Percentiles rank a stretch among this genome's conserved stretches.
Evolutionary conservation across 2,888 invertebrate species (phyloP).

Genomic region (Leptarthrus brevirostris): DNA sequence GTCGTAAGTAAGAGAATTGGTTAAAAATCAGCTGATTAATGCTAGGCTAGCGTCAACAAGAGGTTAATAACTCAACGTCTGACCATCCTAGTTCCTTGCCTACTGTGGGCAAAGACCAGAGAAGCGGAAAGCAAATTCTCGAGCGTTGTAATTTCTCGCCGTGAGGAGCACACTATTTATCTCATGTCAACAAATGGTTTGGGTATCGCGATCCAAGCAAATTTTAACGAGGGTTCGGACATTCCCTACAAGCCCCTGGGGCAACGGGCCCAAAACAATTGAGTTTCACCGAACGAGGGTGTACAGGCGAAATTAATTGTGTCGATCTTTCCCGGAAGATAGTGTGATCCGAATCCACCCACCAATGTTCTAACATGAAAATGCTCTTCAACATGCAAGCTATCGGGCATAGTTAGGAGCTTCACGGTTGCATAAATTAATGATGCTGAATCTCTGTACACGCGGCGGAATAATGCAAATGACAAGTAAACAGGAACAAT

Average conservation of each 20-base stretch:
- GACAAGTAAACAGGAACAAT: conserved; percentile 3
- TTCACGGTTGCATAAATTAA: conserved; percentile 3
- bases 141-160: background rate
- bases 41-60: background rate
- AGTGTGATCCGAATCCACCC: background rate
- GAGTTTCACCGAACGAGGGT: background rate
- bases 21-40: background rate
- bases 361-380: background rate
- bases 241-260: background rate
- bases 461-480: background rate
- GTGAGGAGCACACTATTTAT: background rate
- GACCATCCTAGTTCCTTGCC: too few relatives aligned
- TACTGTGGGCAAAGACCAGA: too few relatives aligned
- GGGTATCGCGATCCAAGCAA: background rate
- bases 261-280: background rate
- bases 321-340: background rate
- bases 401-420: background rate
- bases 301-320: background rate
- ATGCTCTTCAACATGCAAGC: background rate
- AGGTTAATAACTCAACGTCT: background rate
- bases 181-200: background rate
- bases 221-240: background rate
- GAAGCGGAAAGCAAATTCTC: background rate
- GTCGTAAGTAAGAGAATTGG: background rate
- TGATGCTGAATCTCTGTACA: background rate